phyloP scores from a whole-genome alignment of 2,888 invertebrate genomes.

The Hartigia nigra region DNA sequence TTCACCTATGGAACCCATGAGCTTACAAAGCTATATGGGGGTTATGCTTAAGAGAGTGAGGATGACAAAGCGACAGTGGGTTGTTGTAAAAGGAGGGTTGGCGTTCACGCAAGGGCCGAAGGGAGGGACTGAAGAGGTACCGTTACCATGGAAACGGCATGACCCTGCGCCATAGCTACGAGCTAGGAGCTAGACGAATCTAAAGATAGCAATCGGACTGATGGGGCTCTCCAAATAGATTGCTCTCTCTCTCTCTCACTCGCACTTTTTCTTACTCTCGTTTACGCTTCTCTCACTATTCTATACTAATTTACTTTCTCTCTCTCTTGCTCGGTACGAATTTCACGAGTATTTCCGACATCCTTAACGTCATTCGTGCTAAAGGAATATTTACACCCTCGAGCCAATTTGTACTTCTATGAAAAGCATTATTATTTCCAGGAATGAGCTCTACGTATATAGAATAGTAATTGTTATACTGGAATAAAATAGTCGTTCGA shows the following conservation, averaged over 20 bases:
- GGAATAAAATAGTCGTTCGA: background rate
- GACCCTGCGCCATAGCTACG: background rate
- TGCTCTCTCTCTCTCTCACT: slow-evolving; percentile 4
- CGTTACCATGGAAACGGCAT: slow-evolving; percentile 7
- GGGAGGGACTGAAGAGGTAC: background rate
- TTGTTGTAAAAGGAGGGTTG: background rate
- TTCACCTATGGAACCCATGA: background rate
- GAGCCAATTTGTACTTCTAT: background rate
- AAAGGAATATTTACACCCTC: background rate
- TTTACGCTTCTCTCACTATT: slow-evolving; percentile 12
- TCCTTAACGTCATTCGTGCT: background rate
- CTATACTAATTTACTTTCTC: no score
- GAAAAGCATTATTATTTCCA: background rate
- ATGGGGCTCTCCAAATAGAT: slow-evolving; percentile 7
- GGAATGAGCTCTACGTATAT: background rate
- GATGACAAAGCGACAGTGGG: background rate
- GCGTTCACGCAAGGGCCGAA: background rate
- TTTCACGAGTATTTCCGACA: background rate
- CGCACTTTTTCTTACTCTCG: background rate
- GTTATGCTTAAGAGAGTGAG: background rate
- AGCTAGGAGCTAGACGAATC: background rate
- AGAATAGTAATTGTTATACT: background rate
- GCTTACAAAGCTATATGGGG: background rate
- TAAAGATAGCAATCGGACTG: slow-evolving; percentile 9
- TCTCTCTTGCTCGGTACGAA: background rate